Base-by-base conservation (phyloP, 37 sponge, comb jelly and placozoan species). In the Beroe ovata region DNA sequence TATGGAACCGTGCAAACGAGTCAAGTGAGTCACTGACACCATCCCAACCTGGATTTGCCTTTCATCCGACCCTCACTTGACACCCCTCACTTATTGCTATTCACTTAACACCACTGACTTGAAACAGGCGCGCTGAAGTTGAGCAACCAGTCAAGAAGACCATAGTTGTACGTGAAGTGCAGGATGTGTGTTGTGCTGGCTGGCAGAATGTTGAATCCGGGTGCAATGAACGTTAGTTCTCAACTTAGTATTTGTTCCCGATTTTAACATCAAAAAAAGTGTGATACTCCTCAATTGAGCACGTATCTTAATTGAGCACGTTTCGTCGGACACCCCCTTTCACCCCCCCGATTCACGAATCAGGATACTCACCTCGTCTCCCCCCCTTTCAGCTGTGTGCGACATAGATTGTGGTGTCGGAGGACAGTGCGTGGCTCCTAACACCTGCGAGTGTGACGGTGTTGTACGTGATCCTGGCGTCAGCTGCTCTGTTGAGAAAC, bases 21-120 rank as follows among this genome's bases (percentile, higher is more conserved):
- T 77, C 84, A 77, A 77, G 84, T 77, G 14, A 77, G 84, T 77
- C n/a, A n/a, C n/a, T n/a, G n/a, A n/a, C n/a, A n/a, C n/a, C n/a
- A n/a, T 58, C 59, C 11, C 16, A 58, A 58, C 59, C 59, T 11
- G 11, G 59, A 58, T 58, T 16, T 58, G 59, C n/a, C n/a, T n/a
- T n/a, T n/a, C n/a, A n/a, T n/a, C n/a, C n/a, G n/a, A n/a, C n/a
- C n/a, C n/a, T n/a, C n/a, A n/a, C n/a, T n/a, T n/a, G n/a, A n/a
- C n/a, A n/a, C n/a, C n/a, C n/a, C n/a, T n/a, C n/a, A n/a, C n/a
- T n/a, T n/a, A n/a, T n/a, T n/a, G n/a, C n/a, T n/a, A n/a, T n/a
- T n/a, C n/a, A n/a, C n/a, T n/a, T n/a, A n/a, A n/a, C n/a, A n/a
- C n/a, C n/a, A n/a, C n/a, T n/a, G n/a, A n/a, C n/a, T n/a, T n/a